A percentile compares a stretch with the other conserved stretches of the same genome.
Conservation (phyloP, 2,113 vertebrate genomes). For the rat (Rattus norvegicus) region GRCr8 NC_086035.1:8710501-8711000, state of each 20-base stretch:
- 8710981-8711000: too few relatives aligned
- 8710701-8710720: not conserved
- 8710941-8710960: too few relatives aligned
- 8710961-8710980: too few relatives aligned
- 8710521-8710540: not conserved
- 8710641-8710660: not conserved
- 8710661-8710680: not conserved
- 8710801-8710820: too few relatives aligned
- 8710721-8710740: too few relatives aligned
- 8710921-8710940: not conserved
- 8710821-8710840: not conserved
- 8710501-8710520: not conserved
- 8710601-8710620: not conserved
- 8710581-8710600: not conserved
- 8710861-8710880: not conserved
- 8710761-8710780: too few relatives aligned
- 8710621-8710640: rapidly evolving
- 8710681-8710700: not conserved
- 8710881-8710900: not conserved
- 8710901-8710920: not conserved
- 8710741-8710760: too few relatives aligned
- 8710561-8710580: not conserved
- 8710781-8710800: too few relatives aligned
- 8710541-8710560: not conserved
- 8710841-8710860: too few relatives aligned